phyloP scores from a whole-genome alignment of 2,888 invertebrate species.

The Agrochola lota region DNA sequence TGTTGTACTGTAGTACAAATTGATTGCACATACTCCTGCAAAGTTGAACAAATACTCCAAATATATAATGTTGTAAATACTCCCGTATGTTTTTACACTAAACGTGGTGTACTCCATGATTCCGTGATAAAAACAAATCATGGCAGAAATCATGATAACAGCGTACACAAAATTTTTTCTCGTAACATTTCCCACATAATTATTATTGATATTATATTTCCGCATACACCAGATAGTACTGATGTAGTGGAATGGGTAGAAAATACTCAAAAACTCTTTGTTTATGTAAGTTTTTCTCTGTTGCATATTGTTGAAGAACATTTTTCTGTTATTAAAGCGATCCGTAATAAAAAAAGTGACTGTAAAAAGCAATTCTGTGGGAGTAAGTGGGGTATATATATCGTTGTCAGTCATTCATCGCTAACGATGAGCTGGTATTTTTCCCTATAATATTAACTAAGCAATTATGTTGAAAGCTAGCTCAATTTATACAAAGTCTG shows the following conservation, averaged over 20 bases:
- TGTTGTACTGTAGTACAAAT: conserved; percentile 36
- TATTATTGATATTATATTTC: conserved; percentile 45
- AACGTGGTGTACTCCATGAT: conserved; percentile 28
- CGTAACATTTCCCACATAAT: conserved; percentile 33
- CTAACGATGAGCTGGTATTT: conserved; percentile 18
- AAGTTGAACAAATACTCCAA: conserved; percentile 31
- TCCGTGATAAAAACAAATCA: conserved; percentile 17
- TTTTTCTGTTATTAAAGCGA: neutral
- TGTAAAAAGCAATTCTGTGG: neutral
- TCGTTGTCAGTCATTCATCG: neutral
- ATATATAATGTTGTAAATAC: conserved; percentile 44
- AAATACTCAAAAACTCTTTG: conserved; percentile 35
- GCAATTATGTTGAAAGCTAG: conserved; percentile 38
- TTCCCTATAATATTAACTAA: conserved; percentile 2
- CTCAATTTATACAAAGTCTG: conserved; percentile 6
- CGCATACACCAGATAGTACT: conserved; percentile 28
- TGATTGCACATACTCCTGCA: conserved; percentile 25
- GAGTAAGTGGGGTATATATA: neutral
- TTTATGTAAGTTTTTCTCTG: conserved; percentile 8
- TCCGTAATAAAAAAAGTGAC: neutral
- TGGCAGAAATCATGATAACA: conserved; percentile 4
- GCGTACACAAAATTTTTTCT: conserved; percentile 30
- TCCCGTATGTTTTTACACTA: neutral
- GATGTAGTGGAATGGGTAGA: conserved; percentile 44
- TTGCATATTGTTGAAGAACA: conserved; percentile 3